Evolutionary conservation across 2,113 vertebrate species (phyloP).

Genomic region (Alexandromys fortis): DNA sequence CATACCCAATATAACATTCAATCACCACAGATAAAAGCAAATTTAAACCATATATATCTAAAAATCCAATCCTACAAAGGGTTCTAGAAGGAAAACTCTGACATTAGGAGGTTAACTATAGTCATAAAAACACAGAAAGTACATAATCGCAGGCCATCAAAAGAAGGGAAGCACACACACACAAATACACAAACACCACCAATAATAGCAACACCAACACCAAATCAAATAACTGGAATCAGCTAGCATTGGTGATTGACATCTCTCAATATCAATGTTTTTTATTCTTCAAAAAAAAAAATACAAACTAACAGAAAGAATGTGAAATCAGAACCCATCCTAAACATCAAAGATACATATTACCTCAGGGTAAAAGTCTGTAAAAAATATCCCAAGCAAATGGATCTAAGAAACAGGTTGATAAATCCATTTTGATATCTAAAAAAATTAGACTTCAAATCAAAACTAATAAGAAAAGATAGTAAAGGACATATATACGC

Average conservation of each 20-base stretch:
- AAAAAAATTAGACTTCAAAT: not conserved
- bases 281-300: not conserved
- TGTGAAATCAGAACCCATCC: not conserved
- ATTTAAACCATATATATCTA: not conserved
- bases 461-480: not conserved
- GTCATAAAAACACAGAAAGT: not conserved
- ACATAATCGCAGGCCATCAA: not conserved
- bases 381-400: not conserved
- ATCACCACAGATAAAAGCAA: not conserved
- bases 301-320: not conserved
- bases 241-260: not conserved
- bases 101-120: not conserved
- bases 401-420: not conserved
- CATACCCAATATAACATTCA: not conserved
- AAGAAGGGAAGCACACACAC: not conserved
- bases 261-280: not conserved
- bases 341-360: not conserved
- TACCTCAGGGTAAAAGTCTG: not conserved
- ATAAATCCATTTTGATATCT: not conserved
- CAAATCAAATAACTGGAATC: not conserved
- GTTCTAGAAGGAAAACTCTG: not conserved
- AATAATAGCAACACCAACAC: not conserved
- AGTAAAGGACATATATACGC: not conserved
- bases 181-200: not conserved
- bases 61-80: not conserved